Evolutionary conservation across 2,113 vertebrate species (phyloP).

Genomic region (Microcebus murinus): DNA sequence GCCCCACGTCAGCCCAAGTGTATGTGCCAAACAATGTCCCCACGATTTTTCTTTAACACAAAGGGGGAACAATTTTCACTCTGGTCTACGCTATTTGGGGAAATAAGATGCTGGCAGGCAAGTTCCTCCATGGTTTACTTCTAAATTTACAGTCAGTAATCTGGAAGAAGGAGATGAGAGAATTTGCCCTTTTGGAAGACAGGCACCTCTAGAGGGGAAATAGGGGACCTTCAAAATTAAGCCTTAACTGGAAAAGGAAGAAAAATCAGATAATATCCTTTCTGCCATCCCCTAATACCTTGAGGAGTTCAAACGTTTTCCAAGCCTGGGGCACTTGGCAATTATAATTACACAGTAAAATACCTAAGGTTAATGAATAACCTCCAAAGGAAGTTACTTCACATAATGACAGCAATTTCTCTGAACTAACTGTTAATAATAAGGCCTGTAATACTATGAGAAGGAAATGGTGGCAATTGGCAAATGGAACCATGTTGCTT

Average conservation of each 20-base stretch:
- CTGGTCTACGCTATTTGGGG: background rate
- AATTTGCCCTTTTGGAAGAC: background rate
- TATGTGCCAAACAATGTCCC: background rate
- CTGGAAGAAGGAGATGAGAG: background rate
- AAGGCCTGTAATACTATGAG: conserved; percentile 91
- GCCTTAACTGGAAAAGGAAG: conserved; percentile 49
- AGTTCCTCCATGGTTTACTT: background rate
- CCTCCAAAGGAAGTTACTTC: conserved; percentile 95
- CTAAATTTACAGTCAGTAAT: background rate
- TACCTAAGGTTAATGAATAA: conserved; percentile 96
- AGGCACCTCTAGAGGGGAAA: background rate
- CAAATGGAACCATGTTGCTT: conserved; percentile 92
- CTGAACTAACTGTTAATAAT: conserved; percentile 96
- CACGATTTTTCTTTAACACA: background rate
- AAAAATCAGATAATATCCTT: conserved; percentile 81
- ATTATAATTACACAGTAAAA: conserved; percentile 94
- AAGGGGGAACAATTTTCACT: background rate
- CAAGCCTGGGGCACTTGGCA: conserved; percentile 93
- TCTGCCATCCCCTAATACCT: conserved; percentile 84
- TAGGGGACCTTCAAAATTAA: conserved; percentile 61
- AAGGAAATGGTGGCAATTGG: conserved; percentile 94
- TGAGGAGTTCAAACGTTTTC: conserved; percentile 89
- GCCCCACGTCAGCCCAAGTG: rapidly evolving
- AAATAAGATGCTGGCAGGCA: background rate
- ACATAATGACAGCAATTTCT: conserved; percentile 98